Conservation (phyloP, 2,888 invertebrate genomes). For the Eristalinus aeneus region DNA sequence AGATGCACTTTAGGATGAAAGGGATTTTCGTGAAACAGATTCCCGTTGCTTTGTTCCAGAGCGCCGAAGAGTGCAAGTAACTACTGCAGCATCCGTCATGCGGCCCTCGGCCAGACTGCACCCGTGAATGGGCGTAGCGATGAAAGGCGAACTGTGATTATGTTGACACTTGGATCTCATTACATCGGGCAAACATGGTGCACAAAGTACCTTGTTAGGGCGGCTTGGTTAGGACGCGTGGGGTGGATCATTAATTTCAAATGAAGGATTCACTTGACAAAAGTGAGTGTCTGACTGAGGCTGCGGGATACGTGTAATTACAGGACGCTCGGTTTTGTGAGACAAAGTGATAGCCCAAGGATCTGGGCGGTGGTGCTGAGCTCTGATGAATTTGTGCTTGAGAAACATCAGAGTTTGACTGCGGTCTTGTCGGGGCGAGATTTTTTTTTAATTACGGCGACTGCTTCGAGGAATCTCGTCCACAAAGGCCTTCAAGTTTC, state of each 20-base stretch:
- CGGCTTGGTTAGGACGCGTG: constrained; percentile 7
- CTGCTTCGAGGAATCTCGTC: not conserved
- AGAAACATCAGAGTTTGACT: not conserved
- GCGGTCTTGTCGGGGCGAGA: not conserved
- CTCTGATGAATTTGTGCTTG: not conserved
- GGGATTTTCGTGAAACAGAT: constrained; percentile 57
- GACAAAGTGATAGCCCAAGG: not conserved
- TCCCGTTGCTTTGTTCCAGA: not conserved
- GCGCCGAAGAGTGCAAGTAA: constrained; percentile 38
- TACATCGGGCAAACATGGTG: constrained; percentile 67
- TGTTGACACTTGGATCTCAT: constrained; percentile 71
- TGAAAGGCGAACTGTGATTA: constrained; percentile 67
- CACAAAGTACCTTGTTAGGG: constrained; percentile 68
- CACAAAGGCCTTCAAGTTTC: no score
- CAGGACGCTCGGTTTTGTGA: constrained; percentile 14
- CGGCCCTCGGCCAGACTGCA: not conserved
- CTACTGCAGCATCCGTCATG: constrained; percentile 5
- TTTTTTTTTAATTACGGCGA: not conserved
- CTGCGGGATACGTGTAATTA: constrained; percentile 62
- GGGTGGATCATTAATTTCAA: constrained; percentile 69
- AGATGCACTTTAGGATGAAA: constrained; percentile 69
- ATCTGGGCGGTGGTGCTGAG: not conserved
- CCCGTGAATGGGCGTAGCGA: constrained; percentile 63
- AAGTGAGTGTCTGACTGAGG: constrained; percentile 57
- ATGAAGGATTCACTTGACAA: constrained; percentile 57